Evolutionary conservation across 2,113 vertebrate species (phyloP), one percentile per base, ranked within the genome.

Genomic region (Eupsittula cactorum): DNA sequence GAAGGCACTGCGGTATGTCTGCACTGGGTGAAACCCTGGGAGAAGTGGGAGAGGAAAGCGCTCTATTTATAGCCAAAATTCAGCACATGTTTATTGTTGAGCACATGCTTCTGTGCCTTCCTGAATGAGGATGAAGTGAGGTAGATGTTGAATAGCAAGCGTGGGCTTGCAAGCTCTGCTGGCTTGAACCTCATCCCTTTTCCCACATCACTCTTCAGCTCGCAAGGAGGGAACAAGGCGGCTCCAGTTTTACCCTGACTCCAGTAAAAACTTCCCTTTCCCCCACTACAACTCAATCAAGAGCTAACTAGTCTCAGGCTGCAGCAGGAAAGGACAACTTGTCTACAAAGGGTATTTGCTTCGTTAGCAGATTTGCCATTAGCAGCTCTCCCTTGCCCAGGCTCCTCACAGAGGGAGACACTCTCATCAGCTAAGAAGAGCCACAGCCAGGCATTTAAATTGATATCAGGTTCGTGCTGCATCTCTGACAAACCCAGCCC

Each of bases 1-100:
- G 2, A 2, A 47, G 77, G 89, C 80, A 81, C 84, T 73, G 77
- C 10, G 1, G 75, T 64, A 42, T 42, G 86, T 42, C 87, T 93
- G 94, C 90, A 94, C 87, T 1, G 33, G 87, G 94, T 75, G 71
- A 93, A 88, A 69, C 90, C 93, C 87, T 42, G 75, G 79, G n/a
- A 2, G 68, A 74, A 77, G 94, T 77, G 79, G 88, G 88, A 91
- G 85, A 94, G 88, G 76, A 52, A 71, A 95, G 88, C 6, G 19
- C 90, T 82, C 93, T 96, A 94, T 94, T 94, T 90, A 91, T 82
- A 94, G 95, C 81, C 80, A 59, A 86, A 88, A 93, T 65, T 46
- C 92, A 84, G 92, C 92, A 86, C 90, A 62, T 57, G 87, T 81
- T 93, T 90, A 75, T 74, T 86, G 92, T 84, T 55, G 81, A 92